Evolutionary conservation across 2,888 invertebrate species (phyloP), one percentile per base, ranked within the genome.

Genomic region (Ditylenchus weischeri): DNA sequence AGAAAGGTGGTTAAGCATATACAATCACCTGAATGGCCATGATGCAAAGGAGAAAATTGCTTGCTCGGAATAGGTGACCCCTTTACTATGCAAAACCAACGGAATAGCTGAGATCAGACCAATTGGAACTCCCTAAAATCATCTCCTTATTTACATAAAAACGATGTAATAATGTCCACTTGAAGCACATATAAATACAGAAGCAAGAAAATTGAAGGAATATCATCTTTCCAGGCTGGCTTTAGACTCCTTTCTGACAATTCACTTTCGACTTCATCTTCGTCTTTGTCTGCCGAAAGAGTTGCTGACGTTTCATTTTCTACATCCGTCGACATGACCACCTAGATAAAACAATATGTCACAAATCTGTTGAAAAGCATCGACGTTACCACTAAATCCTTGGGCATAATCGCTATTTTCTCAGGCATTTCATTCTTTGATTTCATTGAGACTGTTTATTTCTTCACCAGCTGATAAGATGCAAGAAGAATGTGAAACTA

Each of bases 41-140:
- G 84, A 84, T 3, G 86, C 86, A 62, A 83, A 82, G 29, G 82
- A 83, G 75, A 86, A 87, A 65, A 87, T 80, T 5, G 88, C 88
- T 87, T 98, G 96, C 84, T 96, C 91, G 76, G 90, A 90, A 84
- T 96, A 98, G 70, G 90, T 91, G 64, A 93, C 91, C 66, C 92
- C 90, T 66, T 91, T 88, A 84, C 93, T 92, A 83, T 93, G 92
- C 65, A 98, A 86, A 64, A 98, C 87, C 90, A 96, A 92, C 0
- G 98, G 96, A 76, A 98, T 90, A 38, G 93, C 92, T 23, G 91
- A 90, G 57, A 91, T 91, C 38, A 98, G 85, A 0, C 98, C 98
- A 4, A 99, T 85, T 0, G 98, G 98, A 83, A 88, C 86, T 49
- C 96, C 96, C 87, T 93, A 65, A 23, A 75, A 65, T 38, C 15